Percentiles rank a stretch among this genome's conserved stretches.
These are phyloP conservation scores for Drepanosiphum platanoidis DNA, from an alignment of 2,888 invertebrate genomes.

Conservation along the genomic window DNA sequence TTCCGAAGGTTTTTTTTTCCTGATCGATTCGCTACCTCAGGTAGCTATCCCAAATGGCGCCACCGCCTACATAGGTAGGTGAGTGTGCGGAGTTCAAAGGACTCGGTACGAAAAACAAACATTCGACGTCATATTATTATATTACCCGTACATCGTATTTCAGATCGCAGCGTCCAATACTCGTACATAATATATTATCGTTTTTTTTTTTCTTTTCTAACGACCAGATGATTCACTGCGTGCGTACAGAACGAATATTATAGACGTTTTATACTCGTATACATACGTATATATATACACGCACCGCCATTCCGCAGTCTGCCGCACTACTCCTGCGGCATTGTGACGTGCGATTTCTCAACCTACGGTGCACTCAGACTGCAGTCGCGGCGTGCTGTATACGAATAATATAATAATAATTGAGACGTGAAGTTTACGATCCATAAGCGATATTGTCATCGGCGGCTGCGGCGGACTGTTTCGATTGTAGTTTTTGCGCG, in stretches of 20 bases:
- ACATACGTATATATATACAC: too few relatives aligned
- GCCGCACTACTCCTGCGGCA: not conserved
- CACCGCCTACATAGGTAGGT: too few relatives aligned
- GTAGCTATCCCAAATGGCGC: too few relatives aligned
- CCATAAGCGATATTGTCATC: not conserved
- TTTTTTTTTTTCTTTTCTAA: too few relatives aligned
- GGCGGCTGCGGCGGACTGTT: not conserved
- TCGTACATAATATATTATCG: not conserved
- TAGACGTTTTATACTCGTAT: constrained; percentile 15
- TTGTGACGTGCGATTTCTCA: constrained; percentile 2
- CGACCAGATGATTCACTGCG: constrained; percentile 1
- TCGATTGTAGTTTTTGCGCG: too few relatives aligned
- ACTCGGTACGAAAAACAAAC: not conserved
- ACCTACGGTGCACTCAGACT: not conserved
- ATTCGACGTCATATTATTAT: not conserved
- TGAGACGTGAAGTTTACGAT: not conserved
- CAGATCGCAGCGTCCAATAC: not conserved
- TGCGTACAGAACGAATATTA: not conserved
- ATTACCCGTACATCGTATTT: not conserved
- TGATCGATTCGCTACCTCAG: too few relatives aligned
- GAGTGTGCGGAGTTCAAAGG: too few relatives aligned
- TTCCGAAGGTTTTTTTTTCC: too few relatives aligned
- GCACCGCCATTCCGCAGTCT: not conserved
- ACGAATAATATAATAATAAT: not conserved
- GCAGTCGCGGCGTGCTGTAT: not conserved